These are phyloP conservation scores for Alviniconcha strummeri DNA, from an alignment of 2,888 invertebrate species.

Conservation along the genomic window DNA sequence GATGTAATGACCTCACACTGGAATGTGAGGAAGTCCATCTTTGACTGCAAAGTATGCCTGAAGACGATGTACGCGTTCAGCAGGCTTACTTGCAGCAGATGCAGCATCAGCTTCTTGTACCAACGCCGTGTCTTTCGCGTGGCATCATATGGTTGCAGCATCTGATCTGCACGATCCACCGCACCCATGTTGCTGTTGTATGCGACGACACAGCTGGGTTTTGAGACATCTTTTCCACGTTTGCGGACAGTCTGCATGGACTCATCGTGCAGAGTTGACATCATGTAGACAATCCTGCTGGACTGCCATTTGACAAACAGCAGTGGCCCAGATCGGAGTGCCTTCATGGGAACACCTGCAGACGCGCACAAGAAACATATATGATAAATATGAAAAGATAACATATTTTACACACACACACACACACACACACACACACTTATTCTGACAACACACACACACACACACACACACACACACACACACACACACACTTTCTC, in stretches of 20 bases:
- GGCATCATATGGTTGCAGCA: conserved; percentile 25
- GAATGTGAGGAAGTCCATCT: conserved; percentile 3
- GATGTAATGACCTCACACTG: neutral
- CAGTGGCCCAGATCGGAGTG: neutral
- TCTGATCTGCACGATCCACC: conserved; percentile 29
- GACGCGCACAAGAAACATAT: neutral
- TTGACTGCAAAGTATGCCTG: neutral
- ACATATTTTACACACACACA: neutral
- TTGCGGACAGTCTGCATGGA: conserved; percentile 24
- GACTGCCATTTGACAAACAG: neutral
- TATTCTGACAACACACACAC: neutral
- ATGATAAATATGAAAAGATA: neutral
- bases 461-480: neutral
- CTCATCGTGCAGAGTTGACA: conserved; percentile 38
- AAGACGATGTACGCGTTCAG: conserved; percentile 1
- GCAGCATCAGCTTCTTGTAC: conserved; percentile 44
- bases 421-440: conserved; percentile 2
- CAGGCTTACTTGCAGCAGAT: conserved; percentile 1
- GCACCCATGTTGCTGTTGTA: conserved; percentile 47
- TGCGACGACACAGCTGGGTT: conserved; percentile 35
- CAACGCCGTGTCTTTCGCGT: conserved; percentile 44
- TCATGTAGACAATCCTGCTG: conserved; percentile 21
- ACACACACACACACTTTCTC: conserved; percentile 15
- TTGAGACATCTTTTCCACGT: conserved; percentile 26
- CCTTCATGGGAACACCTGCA: neutral